phyloP scores from a whole-genome alignment of 2,888 invertebrate genomes.

The Metacarcinus magister region DNA sequence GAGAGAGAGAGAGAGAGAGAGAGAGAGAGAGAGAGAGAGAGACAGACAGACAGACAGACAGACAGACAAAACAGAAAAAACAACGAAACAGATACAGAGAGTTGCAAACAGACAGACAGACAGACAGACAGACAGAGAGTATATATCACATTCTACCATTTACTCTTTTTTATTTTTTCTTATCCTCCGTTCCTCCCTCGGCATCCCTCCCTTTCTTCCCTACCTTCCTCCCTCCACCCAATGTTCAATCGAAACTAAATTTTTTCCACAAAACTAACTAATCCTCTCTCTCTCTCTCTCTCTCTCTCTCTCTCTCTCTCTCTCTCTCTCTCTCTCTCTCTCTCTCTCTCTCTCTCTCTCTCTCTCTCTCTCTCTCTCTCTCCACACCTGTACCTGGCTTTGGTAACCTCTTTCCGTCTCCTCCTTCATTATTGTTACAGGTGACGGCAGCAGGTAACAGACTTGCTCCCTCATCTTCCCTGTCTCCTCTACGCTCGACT shows the following conservation, averaged over 20 bases:
- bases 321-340: slow-evolving; percentile 73
- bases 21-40: neutral
- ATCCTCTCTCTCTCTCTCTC: slow-evolving; percentile 66
- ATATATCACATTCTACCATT: slow-evolving; percentile 30
- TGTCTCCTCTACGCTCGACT: neutral
- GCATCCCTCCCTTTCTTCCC: slow-evolving; percentile 37
- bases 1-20: slow-evolving; percentile 1
- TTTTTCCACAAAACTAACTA: slow-evolving; percentile 44
- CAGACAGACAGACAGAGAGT: neutral
- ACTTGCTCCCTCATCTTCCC: neutral
- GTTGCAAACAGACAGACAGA: neutral
- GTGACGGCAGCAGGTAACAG: neutral
- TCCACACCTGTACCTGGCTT: neutral
- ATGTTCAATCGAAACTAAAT: slow-evolving; percentile 36
- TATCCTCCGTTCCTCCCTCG: slow-evolving; percentile 13
- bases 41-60: neutral
- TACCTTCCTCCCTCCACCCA: neutral
- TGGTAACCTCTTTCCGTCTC: neutral
- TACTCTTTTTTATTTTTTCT: slow-evolving; percentile 28
- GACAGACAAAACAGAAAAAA: neutral
- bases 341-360: slow-evolving; percentile 72
- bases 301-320: slow-evolving; percentile 72
- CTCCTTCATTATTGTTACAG: slow-evolving; percentile 36
- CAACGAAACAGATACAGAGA: neutral
- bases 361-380: slow-evolving; percentile 68